A percentile compares a stretch with the other conserved stretches of the same genome.
These are phyloP conservation scores for Anabas testudineus DNA, from an alignment of 2,797 vertebrate genomes.

Conservation along the genomic window DNA sequence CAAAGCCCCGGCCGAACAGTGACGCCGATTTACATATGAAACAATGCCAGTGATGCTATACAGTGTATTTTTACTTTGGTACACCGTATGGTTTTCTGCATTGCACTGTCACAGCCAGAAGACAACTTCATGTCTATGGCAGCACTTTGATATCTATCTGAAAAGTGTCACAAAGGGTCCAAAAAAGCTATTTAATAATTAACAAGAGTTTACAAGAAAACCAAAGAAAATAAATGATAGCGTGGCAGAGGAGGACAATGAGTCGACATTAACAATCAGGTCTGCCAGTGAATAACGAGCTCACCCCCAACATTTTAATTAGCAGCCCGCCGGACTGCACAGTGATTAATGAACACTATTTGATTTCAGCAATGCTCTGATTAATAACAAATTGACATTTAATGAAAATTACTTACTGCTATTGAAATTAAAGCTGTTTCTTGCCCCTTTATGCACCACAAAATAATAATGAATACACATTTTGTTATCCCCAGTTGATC, in stretches of 20 bases:
- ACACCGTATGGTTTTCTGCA: conserved; percentile 10
- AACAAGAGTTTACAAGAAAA: conserved; percentile 88
- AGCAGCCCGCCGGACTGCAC: conserved; percentile 85
- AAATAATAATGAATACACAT: conserved; percentile 79
- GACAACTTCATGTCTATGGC: conserved; percentile 46
- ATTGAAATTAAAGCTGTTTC: conserved; percentile 84
- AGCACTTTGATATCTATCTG: conserved; percentile 77
- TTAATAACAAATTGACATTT: conserved; percentile 92
- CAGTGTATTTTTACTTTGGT: background rate
- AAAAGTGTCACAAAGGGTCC: conserved; percentile 77
- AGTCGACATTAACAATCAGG: conserved; percentile 90
- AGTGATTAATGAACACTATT: conserved; percentile 91
- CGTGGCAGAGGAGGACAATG: conserved; percentile 85
- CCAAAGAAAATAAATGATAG: conserved; percentile 89
- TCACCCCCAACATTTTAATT: conserved; percentile 88
- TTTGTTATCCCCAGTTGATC: conserved; percentile 75
- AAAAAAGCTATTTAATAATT: conserved; percentile 87
- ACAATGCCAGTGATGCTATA: background rate
- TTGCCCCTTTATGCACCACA: conserved; percentile 66
- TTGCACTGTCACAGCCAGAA: conserved; percentile 31
- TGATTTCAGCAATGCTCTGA: conserved; percentile 88
- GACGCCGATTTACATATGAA: conserved; percentile 4
- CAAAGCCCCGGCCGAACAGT: background rate
- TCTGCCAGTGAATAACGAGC: conserved; percentile 89
- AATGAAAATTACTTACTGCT: conserved; percentile 89